phyloP scores from a whole-genome alignment of 2,113 vertebrate genomes.

The Silurus asotus region DNA sequence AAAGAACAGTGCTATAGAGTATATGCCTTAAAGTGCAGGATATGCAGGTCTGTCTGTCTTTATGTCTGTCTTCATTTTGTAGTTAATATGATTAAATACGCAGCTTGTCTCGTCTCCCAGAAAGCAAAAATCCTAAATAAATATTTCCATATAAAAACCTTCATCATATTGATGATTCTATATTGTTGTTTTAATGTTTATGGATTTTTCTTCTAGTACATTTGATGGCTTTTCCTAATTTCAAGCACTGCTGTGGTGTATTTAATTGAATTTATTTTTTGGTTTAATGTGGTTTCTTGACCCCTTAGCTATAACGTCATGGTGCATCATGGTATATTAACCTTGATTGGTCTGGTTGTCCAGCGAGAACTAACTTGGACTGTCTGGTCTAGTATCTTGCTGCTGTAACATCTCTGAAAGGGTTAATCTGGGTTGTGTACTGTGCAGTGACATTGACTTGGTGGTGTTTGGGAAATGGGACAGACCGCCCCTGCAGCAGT shows the following conservation, averaged over 20 bases:
- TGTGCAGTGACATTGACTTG: slow-evolving; percentile 91
- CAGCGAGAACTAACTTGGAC: background rate
- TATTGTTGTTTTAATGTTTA: background rate
- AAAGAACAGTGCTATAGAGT: no score
- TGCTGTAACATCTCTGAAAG: background rate
- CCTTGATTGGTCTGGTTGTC: background rate
- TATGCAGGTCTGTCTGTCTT: background rate
- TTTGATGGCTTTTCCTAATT: background rate
- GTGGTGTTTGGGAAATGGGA: slow-evolving; percentile 98
- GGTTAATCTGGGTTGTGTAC: background rate
- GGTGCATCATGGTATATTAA: background rate
- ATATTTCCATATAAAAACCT: background rate
- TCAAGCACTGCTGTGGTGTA: background rate
- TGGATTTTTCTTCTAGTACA: background rate
- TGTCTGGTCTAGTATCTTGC: background rate
- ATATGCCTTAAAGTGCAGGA: no score
- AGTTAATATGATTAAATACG: background rate
- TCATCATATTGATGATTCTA: background rate
- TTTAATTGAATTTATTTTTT: background rate
- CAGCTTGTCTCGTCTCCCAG: background rate
- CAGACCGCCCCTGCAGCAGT: slow-evolving; percentile 85
- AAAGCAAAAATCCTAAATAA: background rate
- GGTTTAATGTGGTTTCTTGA: background rate
- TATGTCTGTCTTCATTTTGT: background rate
- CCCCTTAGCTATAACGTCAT: background rate